phyloP scores from a whole-genome alignment of 2,113 vertebrate genomes.

The Anthoscopus minutus region DNA sequence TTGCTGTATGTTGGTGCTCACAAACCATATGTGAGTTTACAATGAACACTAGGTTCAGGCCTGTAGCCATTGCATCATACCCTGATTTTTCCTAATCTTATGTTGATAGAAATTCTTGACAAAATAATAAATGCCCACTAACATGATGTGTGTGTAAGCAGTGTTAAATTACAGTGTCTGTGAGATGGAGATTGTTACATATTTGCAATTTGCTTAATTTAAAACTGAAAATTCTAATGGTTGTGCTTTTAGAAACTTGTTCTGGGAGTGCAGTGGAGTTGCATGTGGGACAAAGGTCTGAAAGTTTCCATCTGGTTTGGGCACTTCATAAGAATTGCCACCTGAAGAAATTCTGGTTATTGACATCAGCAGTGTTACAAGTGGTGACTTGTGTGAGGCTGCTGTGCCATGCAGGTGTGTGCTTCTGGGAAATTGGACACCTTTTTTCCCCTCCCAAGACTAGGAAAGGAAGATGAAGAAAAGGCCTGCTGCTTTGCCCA shows the following conservation, averaged over 20 bases:
- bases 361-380: neutral
- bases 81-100: neutral
- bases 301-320: neutral
- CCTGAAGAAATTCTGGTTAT: neutral
- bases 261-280: neutral
- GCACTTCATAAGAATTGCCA: neutral
- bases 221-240: neutral
- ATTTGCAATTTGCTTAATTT: neutral
- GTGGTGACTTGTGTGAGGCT: neutral
- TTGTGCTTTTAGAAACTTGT: neutral
- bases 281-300: neutral
- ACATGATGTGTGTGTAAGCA: neutral
- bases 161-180: neutral
- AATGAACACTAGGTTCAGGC: neutral
- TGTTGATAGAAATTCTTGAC: neutral
- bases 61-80: neutral
- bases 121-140: neutral
- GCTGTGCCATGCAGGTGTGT: accelerated
- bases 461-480: neutral
- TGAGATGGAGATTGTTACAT: neutral
- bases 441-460: neutral
- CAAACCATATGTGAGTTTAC: neutral
- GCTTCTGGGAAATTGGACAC: neutral
- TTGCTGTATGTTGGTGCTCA: neutral
- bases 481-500: neutral